A percentile compares a stretch with the other conserved stretches of the same genome.
These are phyloP conservation scores for Pelvicachromis taeniatus DNA, from an alignment of 2,113 vertebrate genomes.

Conservation along the genomic window DNA sequence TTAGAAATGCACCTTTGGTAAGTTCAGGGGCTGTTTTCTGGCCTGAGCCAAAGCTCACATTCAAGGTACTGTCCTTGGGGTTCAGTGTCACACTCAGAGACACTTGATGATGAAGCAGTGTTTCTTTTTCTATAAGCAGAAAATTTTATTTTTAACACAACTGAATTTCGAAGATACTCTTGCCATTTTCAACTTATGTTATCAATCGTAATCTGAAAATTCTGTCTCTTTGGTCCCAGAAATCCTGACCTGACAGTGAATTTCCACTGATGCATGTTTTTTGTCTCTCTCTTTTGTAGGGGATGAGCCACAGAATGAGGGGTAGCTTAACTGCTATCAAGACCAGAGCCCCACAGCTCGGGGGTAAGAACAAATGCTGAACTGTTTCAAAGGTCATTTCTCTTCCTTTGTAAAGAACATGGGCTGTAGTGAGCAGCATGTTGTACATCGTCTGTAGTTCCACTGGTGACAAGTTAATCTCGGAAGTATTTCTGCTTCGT, in stretches of 20 bases:
- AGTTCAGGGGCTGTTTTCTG: slow-evolving; percentile 57
- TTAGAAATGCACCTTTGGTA: slow-evolving; percentile 91
- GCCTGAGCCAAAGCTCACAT: neutral
- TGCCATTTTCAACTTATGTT: neutral
- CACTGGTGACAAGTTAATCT: neutral
- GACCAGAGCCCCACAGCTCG: slow-evolving; percentile 88
- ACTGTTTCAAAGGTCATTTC: neutral
- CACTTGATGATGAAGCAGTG: neutral
- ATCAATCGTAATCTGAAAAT: neutral
- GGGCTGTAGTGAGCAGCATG: neutral
- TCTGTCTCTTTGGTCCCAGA: neutral
- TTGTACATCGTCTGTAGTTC: neutral
- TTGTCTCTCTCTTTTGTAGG: slow-evolving; percentile 66
- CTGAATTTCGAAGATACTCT: neutral
- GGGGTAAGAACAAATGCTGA: slow-evolving; percentile 74
- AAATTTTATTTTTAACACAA: neutral
- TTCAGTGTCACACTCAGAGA: neutral
- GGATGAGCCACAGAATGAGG: slow-evolving; percentile 85
- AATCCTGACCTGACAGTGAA: neutral
- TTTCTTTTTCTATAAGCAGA: neutral
- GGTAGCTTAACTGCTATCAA: slow-evolving; percentile 90
- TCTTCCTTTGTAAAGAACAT: neutral
- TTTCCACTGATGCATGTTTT: neutral
- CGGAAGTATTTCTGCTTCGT: accelerated
- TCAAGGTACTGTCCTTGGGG: neutral